A percentile compares a stretch with the other conserved stretches of the same genome.
Evolutionary conservation across 2,113 vertebrate species (phyloP).

Genomic region (Abramis brama): DNA sequence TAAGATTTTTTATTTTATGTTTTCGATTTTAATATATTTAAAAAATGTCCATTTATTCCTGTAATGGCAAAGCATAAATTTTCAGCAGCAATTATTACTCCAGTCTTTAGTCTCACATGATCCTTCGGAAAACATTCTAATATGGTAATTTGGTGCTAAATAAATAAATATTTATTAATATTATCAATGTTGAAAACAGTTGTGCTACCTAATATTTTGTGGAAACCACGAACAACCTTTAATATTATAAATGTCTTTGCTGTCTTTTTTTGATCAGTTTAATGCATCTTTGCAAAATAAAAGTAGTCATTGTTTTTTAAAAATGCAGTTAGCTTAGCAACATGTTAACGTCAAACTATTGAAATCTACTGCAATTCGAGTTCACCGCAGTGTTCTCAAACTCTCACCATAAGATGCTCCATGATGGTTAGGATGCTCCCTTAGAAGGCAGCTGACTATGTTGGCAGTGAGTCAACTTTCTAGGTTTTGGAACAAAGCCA

Average conservation of each 20-base stretch:
- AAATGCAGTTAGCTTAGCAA: not conserved
- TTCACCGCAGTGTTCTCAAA: not conserved
- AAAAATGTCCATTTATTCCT: not conserved
- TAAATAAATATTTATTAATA: not conserved
- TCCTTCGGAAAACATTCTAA: not conserved
- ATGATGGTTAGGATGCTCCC: not conserved
- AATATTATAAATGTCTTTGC: too few species aligned
- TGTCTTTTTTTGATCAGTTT: too few species aligned
- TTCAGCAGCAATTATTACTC: not conserved
- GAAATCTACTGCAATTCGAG: not conserved
- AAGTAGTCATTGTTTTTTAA: too few species aligned
- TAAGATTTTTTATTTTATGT: too few species aligned
- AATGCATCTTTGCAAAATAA: too few species aligned
- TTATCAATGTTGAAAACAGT: too few species aligned
- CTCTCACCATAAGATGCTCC: not conserved
- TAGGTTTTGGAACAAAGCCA: slow-evolving; percentile 4
- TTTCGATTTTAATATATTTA: not conserved
- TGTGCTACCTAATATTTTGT: too few species aligned
- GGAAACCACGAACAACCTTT: too few species aligned
- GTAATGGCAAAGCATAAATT: not conserved
- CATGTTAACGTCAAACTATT: not conserved
- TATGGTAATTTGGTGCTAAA: not conserved
- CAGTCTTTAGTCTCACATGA: not conserved
- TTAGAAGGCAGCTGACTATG: slow-evolving; percentile 2
- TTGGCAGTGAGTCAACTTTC: not conserved